Conservation (phyloP, 1,140 invertebrate species). For the Brachionus koreanus region DNA sequence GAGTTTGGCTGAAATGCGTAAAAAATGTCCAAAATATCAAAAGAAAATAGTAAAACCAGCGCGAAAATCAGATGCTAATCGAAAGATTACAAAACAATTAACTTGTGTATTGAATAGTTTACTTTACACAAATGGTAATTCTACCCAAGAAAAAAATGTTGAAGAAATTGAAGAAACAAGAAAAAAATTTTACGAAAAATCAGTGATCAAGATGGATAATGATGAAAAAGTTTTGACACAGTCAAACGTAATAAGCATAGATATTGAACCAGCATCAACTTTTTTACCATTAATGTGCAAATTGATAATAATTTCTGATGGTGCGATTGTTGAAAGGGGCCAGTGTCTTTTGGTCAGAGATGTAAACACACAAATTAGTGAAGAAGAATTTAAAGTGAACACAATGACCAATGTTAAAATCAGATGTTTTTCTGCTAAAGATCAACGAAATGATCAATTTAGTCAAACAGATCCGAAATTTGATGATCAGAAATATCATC, state of each 20-base stretch:
- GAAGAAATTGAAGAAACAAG: neutral
- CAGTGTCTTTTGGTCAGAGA: slow-evolving; percentile 20
- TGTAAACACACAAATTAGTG: neutral
- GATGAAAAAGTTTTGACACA: neutral
- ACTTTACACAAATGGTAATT: slow-evolving; percentile 3
- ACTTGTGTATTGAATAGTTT: slow-evolving; percentile 1
- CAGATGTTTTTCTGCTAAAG: neutral
- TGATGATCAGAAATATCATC: neutral
- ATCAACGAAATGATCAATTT: neutral
- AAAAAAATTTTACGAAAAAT: neutral
- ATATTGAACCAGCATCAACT: slow-evolving; percentile 34
- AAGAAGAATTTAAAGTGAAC: neutral
- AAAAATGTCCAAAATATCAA: slow-evolving; percentile 13
- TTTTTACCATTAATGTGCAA: slow-evolving; percentile 43
- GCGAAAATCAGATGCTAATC: neutral
- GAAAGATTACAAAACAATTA: slow-evolving; percentile 4
- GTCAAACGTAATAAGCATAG: slow-evolving; percentile 9
- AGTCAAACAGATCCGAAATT: neutral
- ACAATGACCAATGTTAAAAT: neutral
- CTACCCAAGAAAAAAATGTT: neutral
- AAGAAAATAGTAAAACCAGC: neutral
- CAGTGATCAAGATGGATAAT: neutral
- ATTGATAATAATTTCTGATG: slow-evolving; percentile 33
- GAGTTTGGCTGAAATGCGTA: neutral
- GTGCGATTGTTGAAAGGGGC: slow-evolving; percentile 23